Base-by-base conservation (phyloP, 2,113 vertebrate genomes). In the Coturnix japonica region DNA sequence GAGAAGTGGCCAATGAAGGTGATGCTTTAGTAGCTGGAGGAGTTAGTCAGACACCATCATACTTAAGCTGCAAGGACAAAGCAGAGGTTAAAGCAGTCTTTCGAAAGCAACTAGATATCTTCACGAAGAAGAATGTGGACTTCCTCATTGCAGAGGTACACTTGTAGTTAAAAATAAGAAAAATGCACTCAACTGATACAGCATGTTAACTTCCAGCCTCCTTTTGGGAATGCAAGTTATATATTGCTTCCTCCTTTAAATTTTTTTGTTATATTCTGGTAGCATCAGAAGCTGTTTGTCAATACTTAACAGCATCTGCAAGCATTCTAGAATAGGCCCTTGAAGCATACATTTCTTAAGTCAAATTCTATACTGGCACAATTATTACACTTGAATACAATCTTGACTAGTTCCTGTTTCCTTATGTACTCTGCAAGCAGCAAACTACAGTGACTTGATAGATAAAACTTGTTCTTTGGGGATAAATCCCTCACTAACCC, bases 1-100 rank as follows among this genome's bases (percentile, higher is more conserved):
- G 97, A 81, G 97, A 99, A 95, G 99, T 99, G 81, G 99, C 99
- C 67, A 94, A 98, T 13, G 99, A 99, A 94, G 99, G 98, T 0
- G 98, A 99, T 6, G 99, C 98, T n/a, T 96, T 99, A 97, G 99
- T 99, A 60, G 99, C 99, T 8, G 99, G 99, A 25, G 99, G 99
- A 2, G 98, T 99, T 87, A 99, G 98, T 63, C 99, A 98, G 93
- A 98, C 97, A 5, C 99, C 99, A 35, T 98, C 99, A 1, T 99
- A 99, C 95, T 98, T 99, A 66, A 99, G 99, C 97, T 98, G 98
- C 96, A 99, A 98, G 97, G 98, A 98, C 22, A 97, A 99, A 96
- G 16, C 85, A 4, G 98, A 98, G 2, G 99, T 99, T 57, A 99
- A 99, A 96, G 97, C 97, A 91, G 98, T 95, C 88, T 99, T 99